phyloP scores from a whole-genome alignment of 2,113 vertebrate genomes.

The Chelonoidis abingdonii region DNA sequence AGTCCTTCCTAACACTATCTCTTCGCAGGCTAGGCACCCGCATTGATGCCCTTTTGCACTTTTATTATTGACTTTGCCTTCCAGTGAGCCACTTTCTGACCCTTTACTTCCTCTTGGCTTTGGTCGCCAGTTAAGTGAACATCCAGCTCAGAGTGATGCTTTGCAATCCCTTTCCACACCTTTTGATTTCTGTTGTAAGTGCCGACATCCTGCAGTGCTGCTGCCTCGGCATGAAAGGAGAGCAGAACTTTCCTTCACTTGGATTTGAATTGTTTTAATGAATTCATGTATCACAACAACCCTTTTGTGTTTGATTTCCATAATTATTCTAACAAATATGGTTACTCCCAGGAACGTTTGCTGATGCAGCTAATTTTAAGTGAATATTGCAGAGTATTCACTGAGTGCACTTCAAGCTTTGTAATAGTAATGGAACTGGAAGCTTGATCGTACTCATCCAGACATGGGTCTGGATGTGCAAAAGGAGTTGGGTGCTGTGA shows the following conservation, averaged over 20 bases:
- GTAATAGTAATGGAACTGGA: neutral
- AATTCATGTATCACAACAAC: neutral
- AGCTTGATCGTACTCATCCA: neutral
- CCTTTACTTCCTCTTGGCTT: neutral
- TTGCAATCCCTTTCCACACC: neutral
- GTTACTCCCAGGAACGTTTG: constrained; percentile 56
- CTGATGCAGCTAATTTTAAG: constrained; percentile 19
- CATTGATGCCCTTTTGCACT: neutral
- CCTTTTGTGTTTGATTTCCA: constrained; percentile 47
- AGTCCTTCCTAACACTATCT: constrained; percentile 12
- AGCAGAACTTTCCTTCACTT: neutral
- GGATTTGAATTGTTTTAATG: neutral
- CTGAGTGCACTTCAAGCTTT: neutral
- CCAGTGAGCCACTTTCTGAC: neutral
- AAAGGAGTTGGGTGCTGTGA: neutral
- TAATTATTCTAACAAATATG: constrained; percentile 45
- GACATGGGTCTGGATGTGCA: neutral
- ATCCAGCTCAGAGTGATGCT: neutral
- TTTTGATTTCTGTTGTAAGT: neutral
- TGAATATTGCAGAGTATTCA: neutral
- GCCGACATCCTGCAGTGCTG: neutral
- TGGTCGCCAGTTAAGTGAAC: neutral
- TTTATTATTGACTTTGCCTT: neutral
- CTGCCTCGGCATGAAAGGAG: neutral
- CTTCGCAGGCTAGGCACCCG: neutral